These are phyloP conservation scores for Cerastis rubricosa DNA, from an alignment of 2,888 invertebrate species.

Conservation along the genomic window DNA sequence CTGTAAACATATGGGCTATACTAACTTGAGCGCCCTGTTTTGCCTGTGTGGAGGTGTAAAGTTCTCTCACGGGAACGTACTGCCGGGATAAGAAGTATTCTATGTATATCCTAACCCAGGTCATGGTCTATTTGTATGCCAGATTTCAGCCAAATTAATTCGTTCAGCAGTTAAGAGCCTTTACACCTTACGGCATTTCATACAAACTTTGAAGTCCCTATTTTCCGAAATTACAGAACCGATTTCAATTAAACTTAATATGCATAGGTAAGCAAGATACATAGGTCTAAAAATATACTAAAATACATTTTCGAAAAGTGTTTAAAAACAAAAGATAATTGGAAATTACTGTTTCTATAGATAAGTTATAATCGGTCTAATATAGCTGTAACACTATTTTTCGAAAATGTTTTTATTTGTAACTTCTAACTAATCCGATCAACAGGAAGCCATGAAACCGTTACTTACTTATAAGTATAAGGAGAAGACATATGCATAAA, in stretches of 20 bases:
- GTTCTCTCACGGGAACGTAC: not conserved
- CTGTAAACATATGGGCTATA: constrained; percentile 45
- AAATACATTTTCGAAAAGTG: no score
- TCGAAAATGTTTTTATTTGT: no score
- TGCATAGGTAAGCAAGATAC: no score
- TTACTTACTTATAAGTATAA: not conserved
- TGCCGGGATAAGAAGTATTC: not conserved
- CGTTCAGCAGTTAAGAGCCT: not conserved
- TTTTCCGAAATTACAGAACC: no score
- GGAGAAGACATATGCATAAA: constrained; percentile 1
- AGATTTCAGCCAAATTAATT: not conserved
- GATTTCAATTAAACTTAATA: no score
- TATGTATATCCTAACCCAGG: not conserved
- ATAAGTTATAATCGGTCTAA: no score
- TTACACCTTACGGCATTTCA: no score
- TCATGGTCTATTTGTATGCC: not conserved
- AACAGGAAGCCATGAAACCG: constrained; percentile 40
- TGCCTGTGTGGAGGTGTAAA: not conserved
- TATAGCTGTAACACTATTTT: no score
- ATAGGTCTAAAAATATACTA: no score
- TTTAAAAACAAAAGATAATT: no score
- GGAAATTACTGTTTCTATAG: no score
- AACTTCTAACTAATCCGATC: constrained; percentile 38
- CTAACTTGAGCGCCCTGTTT: not conserved
- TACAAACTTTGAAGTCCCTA: no score